A percentile compares a stretch with the other conserved stretches of the same genome.
phyloP scores from a whole-genome alignment of 2,113 vertebrate species.

The Ptyas mucosa region DNA sequence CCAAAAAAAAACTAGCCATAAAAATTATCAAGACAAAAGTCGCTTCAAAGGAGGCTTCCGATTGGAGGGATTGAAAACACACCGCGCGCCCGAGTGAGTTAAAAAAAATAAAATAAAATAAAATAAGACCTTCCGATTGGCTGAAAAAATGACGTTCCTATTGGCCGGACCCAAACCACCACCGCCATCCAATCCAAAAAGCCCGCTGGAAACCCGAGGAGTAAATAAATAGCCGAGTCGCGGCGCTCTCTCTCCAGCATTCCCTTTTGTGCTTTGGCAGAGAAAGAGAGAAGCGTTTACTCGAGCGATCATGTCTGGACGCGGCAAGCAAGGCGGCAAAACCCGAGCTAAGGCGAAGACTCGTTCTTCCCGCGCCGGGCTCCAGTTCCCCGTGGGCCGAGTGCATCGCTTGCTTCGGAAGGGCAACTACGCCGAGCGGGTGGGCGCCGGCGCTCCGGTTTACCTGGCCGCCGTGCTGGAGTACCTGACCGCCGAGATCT shows the following conservation, averaged over 20 bases:
- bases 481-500: constrained; percentile 15
- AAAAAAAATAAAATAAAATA: no score
- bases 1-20: no score
- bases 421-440: not conserved
- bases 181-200: not conserved
- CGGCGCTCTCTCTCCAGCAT: accelerated
- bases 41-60: no score
- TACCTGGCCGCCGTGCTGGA: constrained; percentile 16
- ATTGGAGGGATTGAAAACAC: not conserved
- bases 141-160: not conserved
- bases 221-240: not conserved
- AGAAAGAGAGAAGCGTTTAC: accelerated
- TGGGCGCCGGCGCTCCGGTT: constrained; percentile 4
- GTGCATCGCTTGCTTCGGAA: not conserved
- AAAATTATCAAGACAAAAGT: not conserved
- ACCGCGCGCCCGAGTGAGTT: not conserved
- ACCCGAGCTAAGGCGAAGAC: not conserved
- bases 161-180: not conserved
- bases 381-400: not conserved
- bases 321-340: not conserved
- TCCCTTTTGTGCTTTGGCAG: accelerated
- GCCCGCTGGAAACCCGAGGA: not conserved
- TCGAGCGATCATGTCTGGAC: not conserved
- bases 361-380: not conserved
- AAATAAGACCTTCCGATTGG: not conserved